phyloP scores from a whole-genome alignment of 2,797 vertebrate genomes.

The Bovichtus variegatus region DNA sequence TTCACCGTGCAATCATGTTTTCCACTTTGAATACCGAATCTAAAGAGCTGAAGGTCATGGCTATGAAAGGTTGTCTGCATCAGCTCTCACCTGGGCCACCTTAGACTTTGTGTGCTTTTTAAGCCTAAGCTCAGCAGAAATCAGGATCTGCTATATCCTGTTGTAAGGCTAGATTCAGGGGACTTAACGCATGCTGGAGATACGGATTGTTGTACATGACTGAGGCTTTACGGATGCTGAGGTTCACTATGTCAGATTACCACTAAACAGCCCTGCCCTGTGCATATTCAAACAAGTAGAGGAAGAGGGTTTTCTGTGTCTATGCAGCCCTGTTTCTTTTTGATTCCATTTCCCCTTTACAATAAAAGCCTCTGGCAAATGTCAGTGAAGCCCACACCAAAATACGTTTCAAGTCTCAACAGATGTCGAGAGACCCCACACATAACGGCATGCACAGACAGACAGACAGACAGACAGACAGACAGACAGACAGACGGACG shows the following conservation, averaged over 20 bases:
- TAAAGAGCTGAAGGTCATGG: constrained; percentile 38
- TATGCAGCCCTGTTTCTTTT: constrained; percentile 1
- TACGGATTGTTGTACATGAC: not conserved
- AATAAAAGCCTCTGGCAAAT: not conserved
- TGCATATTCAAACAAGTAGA: not conserved
- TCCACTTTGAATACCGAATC: constrained; percentile 30
- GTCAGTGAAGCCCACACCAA: not conserved
- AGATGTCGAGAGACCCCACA: too few relatives aligned
- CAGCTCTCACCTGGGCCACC: not conserved
- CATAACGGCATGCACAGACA: too few relatives aligned
- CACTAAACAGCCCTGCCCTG: not conserved
- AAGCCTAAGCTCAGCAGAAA: too few relatives aligned
- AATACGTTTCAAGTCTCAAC: too few relatives aligned
- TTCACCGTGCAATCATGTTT: constrained; percentile 26
- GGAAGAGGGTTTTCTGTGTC: not conserved
- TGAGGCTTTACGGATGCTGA: not conserved
- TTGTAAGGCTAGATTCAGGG: not conserved
- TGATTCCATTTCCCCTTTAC: constrained; percentile 21
- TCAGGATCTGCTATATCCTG: not conserved
- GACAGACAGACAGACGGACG: too few relatives aligned
- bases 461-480: too few relatives aligned
- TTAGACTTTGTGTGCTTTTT: not conserved
- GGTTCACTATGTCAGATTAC: not conserved
- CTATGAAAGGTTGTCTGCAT: constrained; percentile 5
- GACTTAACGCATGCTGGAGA: not conserved